A percentile compares a stretch with the other conserved stretches of the same genome.
Conservation (phyloP, 1,140 invertebrate genomes). For the Zaprionus ghesquierei region DNA sequence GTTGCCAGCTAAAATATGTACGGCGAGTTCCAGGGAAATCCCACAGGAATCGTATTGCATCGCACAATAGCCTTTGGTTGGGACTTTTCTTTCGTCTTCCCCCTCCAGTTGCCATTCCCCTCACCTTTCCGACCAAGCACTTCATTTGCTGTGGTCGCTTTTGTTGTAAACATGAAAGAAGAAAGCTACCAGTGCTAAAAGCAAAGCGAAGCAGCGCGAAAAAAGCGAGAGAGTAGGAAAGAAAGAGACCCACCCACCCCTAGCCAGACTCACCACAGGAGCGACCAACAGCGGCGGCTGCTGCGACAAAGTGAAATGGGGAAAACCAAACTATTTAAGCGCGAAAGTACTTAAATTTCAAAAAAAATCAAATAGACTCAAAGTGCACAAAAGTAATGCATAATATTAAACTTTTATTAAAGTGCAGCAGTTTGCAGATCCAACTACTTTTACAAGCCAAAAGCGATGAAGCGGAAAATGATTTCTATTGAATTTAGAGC, state of each 20-base stretch:
- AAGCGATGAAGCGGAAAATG: neutral
- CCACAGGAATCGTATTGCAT: constrained; percentile 4
- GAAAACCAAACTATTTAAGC: constrained; percentile 43
- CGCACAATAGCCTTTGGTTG: constrained; percentile 26
- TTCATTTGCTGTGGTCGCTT: constrained; percentile 39
- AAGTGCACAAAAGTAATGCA: neutral
- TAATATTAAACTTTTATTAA: constrained; percentile 1
- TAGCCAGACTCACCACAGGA: constrained; percentile 12
- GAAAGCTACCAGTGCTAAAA: constrained; percentile 19
- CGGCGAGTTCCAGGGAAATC: neutral
- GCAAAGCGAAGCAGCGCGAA: neutral
- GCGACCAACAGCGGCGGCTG: neutral
- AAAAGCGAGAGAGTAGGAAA: neutral
- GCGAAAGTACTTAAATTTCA: constrained; percentile 24
- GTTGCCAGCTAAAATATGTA: constrained; percentile 11
- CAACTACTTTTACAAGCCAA: neutral
- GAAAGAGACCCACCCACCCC: neutral
- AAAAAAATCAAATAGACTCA: neutral
- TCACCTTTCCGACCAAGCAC: neutral
- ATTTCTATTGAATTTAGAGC: neutral
- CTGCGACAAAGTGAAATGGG: constrained; percentile 14
- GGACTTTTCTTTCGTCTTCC: neutral
- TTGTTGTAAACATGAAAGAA: constrained; percentile 47
- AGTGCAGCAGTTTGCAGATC: neutral
- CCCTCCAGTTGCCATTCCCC: neutral